These are phyloP conservation scores for Labeo catla DNA, from an alignment of 2,113 vertebrate genomes.

Conservation along the genomic window DNA sequence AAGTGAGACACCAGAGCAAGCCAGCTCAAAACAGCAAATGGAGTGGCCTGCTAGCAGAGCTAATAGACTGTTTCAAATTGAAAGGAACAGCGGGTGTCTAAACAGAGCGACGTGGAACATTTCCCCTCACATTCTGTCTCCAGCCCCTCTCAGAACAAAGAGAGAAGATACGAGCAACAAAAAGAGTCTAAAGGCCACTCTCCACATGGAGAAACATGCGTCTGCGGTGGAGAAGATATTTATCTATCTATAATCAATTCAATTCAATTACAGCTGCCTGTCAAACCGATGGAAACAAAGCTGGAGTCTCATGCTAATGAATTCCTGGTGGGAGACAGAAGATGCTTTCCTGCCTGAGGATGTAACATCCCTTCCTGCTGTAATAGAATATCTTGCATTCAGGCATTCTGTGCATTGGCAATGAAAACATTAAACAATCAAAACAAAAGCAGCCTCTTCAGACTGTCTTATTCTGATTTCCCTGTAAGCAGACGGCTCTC, in stretches of 20 bases:
- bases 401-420: slow-evolving; percentile 33
- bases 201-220: slow-evolving; percentile 56
- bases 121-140: slow-evolving; percentile 66
- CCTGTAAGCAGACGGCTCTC: background rate
- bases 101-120: slow-evolving; percentile 71
- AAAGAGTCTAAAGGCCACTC: slow-evolving; percentile 37
- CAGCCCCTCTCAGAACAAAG: slow-evolving; percentile 59
- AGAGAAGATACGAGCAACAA: background rate
- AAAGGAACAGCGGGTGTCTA: slow-evolving; percentile 74
- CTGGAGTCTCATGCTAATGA: slow-evolving; percentile 53
- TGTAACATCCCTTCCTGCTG: slow-evolving; percentile 43
- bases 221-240: slow-evolving; percentile 42
- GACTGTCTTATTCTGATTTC: slow-evolving; percentile 10
- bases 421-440: slow-evolving; percentile 20
- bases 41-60: slow-evolving; percentile 68
- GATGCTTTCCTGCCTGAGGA: slow-evolving; percentile 45
- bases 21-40: slow-evolving; percentile 73
- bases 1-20: slow-evolving; percentile 68
- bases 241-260: slow-evolving; percentile 65
- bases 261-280: slow-evolving; percentile 60
- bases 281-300: slow-evolving; percentile 52
- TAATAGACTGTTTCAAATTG: slow-evolving; percentile 76
- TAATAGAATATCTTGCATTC: slow-evolving; percentile 44
- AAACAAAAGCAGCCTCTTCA: slow-evolving; percentile 20
- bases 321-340: slow-evolving; percentile 38